These are phyloP conservation scores for Drosophila nigricruria DNA, from an alignment of 2,888 invertebrate species.

Conservation along the genomic window DNA sequence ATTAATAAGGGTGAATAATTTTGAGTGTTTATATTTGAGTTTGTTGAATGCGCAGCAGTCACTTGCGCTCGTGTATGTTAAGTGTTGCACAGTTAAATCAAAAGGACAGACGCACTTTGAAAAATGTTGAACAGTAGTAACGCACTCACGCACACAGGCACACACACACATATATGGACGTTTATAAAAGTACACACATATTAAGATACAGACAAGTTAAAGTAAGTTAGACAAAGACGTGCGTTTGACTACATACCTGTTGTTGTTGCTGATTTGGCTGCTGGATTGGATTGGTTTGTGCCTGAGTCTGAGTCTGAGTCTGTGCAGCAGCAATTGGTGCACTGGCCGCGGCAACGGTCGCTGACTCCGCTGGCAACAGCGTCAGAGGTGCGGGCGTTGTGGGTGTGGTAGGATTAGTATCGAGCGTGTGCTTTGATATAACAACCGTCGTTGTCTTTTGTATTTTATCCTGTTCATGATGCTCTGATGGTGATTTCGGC, in stretches of 20 bases:
- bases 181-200: constrained; percentile 18
- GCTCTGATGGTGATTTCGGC: constrained; percentile 91
- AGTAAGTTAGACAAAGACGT: constrained; percentile 56
- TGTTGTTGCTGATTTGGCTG: constrained; percentile 48
- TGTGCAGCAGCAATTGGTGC: constrained; percentile 51
- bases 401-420: constrained; percentile 85
- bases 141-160: constrained; percentile 2
- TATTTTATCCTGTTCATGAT: constrained; percentile 87
- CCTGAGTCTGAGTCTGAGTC: constrained; percentile 53
- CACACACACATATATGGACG: constrained; percentile 22
- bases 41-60: constrained; percentile 37
- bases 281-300: constrained; percentile 32
- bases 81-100: constrained; percentile 43
- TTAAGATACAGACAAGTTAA: constrained; percentile 40
- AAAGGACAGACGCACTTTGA: constrained; percentile 49
- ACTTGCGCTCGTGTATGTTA: constrained; percentile 37
- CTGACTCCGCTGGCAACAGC: constrained; percentile 38
- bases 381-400: constrained; percentile 73
- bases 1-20: constrained; percentile 42
- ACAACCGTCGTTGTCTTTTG: constrained; percentile 96
- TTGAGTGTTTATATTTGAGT: constrained; percentile 19
- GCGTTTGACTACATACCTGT: constrained; percentile 76
- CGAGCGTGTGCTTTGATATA: constrained; percentile 96
- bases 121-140: constrained; percentile 36
- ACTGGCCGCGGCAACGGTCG: constrained; percentile 42